phyloP scores from a whole-genome alignment of 2,797 vertebrate genomes.

The Propithecus perrieri region DNA sequence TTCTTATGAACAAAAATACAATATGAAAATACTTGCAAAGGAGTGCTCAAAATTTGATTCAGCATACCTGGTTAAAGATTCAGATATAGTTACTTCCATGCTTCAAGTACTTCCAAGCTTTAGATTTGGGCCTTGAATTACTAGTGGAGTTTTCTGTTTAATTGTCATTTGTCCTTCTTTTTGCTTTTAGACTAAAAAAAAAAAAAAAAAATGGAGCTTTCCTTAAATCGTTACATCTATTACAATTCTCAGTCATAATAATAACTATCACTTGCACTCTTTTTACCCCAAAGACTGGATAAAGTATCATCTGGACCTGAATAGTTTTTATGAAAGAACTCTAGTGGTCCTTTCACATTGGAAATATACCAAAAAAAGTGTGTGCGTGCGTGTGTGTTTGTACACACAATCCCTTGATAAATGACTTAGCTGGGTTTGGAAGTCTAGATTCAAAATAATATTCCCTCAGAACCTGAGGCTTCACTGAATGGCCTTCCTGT shows the following conservation, averaged over 20 bases:
- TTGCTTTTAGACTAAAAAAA: background rate
- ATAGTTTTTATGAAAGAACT: background rate
- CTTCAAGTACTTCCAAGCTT: background rate
- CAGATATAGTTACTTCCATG: background rate
- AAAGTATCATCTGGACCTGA: background rate
- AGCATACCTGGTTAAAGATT: background rate
- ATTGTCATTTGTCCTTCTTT: background rate
- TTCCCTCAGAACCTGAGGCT: background rate
- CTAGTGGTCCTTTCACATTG: background rate
- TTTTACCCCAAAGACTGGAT: background rate
- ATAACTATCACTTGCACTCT: too few relatives aligned
- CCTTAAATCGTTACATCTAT: background rate
- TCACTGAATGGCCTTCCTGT: background rate
- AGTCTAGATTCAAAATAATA: background rate
- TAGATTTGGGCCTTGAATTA: background rate
- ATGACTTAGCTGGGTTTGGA: background rate
- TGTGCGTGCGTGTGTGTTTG: background rate
- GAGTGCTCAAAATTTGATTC: too few relatives aligned
- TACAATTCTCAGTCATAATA: background rate
- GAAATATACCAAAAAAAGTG: background rate
- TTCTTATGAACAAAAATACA: background rate
- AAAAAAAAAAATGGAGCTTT: background rate
- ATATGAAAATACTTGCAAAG: background rate
- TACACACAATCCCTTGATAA: background rate
- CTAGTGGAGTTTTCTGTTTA: background rate